These are phyloP conservation scores for Aplochiton taeniatus DNA, from an alignment of 2,797 vertebrate species.

Conservation along the genomic window DNA sequence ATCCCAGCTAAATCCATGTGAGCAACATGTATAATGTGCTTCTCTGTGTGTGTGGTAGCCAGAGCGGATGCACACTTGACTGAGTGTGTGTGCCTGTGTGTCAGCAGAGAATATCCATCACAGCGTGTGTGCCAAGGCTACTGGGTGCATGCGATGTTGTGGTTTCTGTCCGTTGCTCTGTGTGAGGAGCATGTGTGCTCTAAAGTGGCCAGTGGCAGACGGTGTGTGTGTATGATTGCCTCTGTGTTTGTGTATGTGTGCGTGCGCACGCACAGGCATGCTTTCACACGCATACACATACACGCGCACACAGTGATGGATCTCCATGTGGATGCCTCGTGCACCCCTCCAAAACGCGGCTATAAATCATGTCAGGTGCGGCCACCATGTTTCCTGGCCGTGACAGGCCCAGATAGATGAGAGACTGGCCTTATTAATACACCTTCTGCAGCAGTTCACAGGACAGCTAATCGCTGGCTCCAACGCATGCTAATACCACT, in stretches of 20 bases:
- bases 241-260: not conserved
- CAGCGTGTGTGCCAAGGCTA: not conserved
- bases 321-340: constrained; percentile 45
- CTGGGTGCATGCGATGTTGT: too few species aligned
- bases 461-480: constrained; percentile 59
- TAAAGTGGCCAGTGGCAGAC: too few species aligned
- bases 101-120: not conserved
- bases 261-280: not conserved
- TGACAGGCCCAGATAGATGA: constrained; percentile 46
- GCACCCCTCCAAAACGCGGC: constrained; percentile 61
- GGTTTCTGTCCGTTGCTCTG: not conserved
- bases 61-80: not conserved
- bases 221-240: too few species aligned
- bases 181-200: too few species aligned
- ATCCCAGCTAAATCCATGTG: constrained; percentile 64
- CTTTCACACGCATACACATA: not conserved
- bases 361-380: constrained; percentile 66
- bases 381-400: constrained; percentile 23
- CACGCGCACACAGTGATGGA: constrained; percentile 39
- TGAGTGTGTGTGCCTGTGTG: constrained; percentile 4
- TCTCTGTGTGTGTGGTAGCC: not conserved
- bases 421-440: constrained; percentile 68
- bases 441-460: constrained; percentile 32
- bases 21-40: constrained; percentile 46
- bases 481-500: constrained; percentile 45